Conservation (phyloP, 2,888 invertebrate species). For the Callosobruchus maculatus region DNA sequence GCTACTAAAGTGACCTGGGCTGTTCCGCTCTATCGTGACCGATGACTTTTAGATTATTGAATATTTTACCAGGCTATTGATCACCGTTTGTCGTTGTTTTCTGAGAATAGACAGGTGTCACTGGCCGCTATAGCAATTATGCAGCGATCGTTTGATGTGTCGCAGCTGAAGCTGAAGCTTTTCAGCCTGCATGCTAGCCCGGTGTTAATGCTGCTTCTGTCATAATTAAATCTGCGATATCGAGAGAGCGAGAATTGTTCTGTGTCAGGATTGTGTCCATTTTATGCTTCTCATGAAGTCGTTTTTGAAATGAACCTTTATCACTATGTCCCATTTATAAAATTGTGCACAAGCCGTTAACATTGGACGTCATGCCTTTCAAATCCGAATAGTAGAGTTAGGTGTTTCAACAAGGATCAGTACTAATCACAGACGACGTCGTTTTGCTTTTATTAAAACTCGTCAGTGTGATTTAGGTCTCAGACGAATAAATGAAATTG, state of each 20-base stretch:
- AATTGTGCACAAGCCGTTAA: too few species aligned
- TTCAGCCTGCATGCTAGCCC: background rate
- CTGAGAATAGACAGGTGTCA: background rate
- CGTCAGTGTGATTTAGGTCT: too few species aligned
- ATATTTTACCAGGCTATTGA: background rate
- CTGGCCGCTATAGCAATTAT: background rate
- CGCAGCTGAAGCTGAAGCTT: background rate
- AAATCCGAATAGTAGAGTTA: too few species aligned
- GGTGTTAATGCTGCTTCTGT: background rate
- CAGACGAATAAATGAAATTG: too few species aligned
- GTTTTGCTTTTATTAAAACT: too few species aligned
- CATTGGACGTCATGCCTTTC: too few species aligned
- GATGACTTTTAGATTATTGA: background rate
- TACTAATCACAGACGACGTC: too few species aligned
- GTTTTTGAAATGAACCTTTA: too few species aligned
- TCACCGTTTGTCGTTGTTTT: background rate
- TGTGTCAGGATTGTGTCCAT: too few species aligned
- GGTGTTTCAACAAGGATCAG: too few species aligned
- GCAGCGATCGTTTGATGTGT: background rate
- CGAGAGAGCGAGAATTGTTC: background rate
- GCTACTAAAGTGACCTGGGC: background rate
- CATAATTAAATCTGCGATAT: background rate
- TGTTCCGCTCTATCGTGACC: background rate
- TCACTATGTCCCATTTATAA: too few species aligned
- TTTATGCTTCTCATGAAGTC: too few species aligned